Percentiles rank a stretch among this genome's conserved stretches.
Conservation (phyloP, 1,140 invertebrate species). For the Drosophila sucinea region DNA sequence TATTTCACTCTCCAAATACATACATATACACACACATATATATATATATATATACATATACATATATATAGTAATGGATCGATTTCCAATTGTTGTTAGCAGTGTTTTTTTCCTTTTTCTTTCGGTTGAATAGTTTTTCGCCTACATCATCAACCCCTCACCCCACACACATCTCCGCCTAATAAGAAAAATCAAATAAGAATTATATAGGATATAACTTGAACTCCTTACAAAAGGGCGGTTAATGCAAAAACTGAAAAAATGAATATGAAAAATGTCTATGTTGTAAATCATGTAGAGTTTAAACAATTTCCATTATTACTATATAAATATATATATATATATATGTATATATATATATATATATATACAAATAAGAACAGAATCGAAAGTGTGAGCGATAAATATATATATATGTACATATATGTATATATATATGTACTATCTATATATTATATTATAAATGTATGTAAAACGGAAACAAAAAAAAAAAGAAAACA, state of each 20-base stretch:
- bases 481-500: conserved; percentile 62
- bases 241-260: conserved; percentile 10
- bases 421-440: conserved; percentile 50
- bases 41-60: neutral
- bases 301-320: conserved; percentile 15
- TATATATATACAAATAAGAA: neutral
- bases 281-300: conserved; percentile 13
- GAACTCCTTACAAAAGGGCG: neutral
- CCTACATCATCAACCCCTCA: neutral
- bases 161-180: neutral
- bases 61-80: neutral
- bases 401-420: conserved; percentile 43
- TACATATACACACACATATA: neutral
- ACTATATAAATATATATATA: conserved; percentile 2
- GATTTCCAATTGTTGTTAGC: conserved; percentile 3
- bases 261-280: conserved; percentile 18
- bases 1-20: neutral
- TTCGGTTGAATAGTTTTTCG: neutral
- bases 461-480: conserved; percentile 54
- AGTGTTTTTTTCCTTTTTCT: neutral
- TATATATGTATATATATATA: neutral
- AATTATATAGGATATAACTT: neutral
- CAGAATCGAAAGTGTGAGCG: neutral
- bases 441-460: conserved; percentile 48
- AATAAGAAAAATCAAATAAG: neutral